phyloP scores from a whole-genome alignment of 2,113 vertebrate species.

The Typhlomys cinereus region DNA sequence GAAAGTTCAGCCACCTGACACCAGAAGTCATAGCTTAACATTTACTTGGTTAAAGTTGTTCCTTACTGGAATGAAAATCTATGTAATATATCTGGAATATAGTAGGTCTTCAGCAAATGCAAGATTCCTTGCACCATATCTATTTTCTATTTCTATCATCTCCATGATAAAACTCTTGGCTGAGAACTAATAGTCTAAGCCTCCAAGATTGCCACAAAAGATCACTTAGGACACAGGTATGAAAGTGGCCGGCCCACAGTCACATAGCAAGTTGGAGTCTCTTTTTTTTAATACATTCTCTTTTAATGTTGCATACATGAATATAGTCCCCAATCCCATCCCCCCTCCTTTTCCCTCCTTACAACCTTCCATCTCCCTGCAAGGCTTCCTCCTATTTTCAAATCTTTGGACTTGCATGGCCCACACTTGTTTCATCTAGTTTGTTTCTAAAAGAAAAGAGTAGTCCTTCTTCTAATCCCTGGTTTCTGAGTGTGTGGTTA shows the following conservation, averaged over 20 bases:
- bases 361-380: too few species aligned
- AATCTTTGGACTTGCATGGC: too few species aligned
- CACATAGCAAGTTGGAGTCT: neutral
- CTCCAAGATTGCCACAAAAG: neutral
- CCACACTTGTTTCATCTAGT: too few species aligned
- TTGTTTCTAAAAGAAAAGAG: neutral
- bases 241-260: neutral
- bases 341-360: too few species aligned
- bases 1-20: neutral
- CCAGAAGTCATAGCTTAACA: neutral
- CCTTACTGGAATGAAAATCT: neutral
- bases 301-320: too few species aligned
- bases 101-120: neutral
- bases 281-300: too few species aligned
- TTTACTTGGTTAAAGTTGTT: neutral
- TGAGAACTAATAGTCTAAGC: neutral
- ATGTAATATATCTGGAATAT: accelerated
- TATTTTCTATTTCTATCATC: neutral
- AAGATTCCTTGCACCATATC: neutral
- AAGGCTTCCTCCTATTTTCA: too few species aligned
- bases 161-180: neutral
- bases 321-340: too few species aligned
- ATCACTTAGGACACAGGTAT: neutral
- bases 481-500: neutral
- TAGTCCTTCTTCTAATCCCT: neutral